Evolutionary conservation across 2,113 vertebrate genomes (phyloP), one percentile per base, ranked within the genome.

Genomic region (Austrofundulus limnaeus): DNA sequence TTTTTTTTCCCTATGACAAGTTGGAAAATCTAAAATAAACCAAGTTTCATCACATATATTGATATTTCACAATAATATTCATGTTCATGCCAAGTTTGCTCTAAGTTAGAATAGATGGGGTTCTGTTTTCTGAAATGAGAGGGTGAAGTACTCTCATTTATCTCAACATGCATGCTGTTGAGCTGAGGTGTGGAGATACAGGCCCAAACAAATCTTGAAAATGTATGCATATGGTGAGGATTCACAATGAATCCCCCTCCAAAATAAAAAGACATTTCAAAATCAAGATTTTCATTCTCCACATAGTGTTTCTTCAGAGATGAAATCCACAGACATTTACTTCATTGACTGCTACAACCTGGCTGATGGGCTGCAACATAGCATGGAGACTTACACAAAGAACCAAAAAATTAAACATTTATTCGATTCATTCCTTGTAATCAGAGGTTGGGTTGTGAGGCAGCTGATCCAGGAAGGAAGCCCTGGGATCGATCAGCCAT

Each of bases 41-140:
- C 21, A 3, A 10, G 11, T 62, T 62, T 31, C 23, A 12, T 43
- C 17, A 45, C 13, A 20, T 21, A 6, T 49, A 43, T 65, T 2
- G 42, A 48, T 37, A 46, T 23, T 51, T 12, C 1, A 24, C n/a
- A 14, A 38, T 56, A 13, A 54, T 24, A 64, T 90, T 91, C 94
- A 95, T 96, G 94, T 97, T 96, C 96, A 98, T 98, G 95, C 95
- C 96, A 96, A 96, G 94, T 91, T 91, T 91, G 81, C 92, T 94
- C 58, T 93, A 87, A 90, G 77, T 89, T 94, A 94, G 94, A 90
- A 89, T 92, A 96, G 95, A 90, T 88, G 94, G 72, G 72, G 75
- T 68, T 81, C 70, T 90, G 91, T 90, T 94, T 80, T 92, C 91
- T 77, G 86, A 93, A 92, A 93, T 90, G 89, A 93, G 88, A 92